Percentiles rank a stretch among this genome's conserved stretches.
Conservation (phyloP, 64 coral and sea anemone genomes). For the Stylophora pistillata region DNA sequence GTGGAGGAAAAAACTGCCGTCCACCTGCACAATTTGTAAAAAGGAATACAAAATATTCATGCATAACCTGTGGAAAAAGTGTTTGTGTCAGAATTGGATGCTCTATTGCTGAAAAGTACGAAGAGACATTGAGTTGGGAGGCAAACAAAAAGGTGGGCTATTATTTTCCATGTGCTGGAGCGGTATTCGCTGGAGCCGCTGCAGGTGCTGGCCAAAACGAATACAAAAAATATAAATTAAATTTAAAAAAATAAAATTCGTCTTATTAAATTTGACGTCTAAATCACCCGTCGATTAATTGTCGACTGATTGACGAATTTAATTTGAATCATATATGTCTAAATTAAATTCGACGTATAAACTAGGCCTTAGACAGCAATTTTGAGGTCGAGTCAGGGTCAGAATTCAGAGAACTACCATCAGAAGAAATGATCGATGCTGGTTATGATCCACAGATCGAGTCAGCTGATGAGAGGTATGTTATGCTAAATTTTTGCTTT, state of each 20-base stretch:
- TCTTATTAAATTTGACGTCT: constrained; percentile 50
- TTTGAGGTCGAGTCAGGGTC: too few species aligned
- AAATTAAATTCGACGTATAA: constrained; percentile 66
- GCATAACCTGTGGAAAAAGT: too few species aligned
- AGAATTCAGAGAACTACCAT: too few species aligned
- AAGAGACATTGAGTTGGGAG: constrained; percentile 4
- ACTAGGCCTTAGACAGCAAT: too few species aligned
- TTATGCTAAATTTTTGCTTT: too few species aligned
- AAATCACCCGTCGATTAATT: constrained; percentile 40
- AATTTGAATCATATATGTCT: constrained; percentile 63
- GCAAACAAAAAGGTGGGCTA: not conserved
- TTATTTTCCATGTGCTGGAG: too few species aligned
- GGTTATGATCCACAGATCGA: too few species aligned
- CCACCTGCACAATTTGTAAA: constrained; percentile 21
- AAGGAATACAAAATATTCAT: not conserved
- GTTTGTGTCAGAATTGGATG: too few species aligned
- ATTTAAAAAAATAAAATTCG: not conserved
- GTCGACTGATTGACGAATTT: constrained; percentile 65
- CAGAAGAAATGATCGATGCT: too few species aligned
- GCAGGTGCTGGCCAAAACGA: not conserved
- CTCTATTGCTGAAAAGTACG: too few species aligned
- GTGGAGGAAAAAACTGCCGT: constrained; percentile 16
- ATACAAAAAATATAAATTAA: too few species aligned
- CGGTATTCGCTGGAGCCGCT: not conserved
- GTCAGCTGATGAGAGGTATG: too few species aligned